These are phyloP conservation scores for Oenanthe oenanthe DNA, from an alignment of 2,113 vertebrate genomes.

Conservation along the genomic window DNA sequence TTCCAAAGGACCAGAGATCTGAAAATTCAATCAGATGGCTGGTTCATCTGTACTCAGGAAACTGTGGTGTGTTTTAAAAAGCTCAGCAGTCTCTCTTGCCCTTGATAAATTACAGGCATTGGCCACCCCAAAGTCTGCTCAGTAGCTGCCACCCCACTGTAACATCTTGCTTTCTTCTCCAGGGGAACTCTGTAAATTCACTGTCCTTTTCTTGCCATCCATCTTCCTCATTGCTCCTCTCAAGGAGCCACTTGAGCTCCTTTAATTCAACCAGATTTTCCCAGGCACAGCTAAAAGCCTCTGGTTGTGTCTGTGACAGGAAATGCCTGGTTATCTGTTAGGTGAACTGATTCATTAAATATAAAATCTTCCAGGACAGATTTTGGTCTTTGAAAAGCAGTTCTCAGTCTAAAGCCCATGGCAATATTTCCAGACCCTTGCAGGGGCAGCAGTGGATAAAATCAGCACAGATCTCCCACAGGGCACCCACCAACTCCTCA, in stretches of 20 bases:
- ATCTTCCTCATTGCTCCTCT: background rate
- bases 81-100: background rate
- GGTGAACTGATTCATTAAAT: slow-evolving; percentile 2
- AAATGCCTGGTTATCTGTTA: slow-evolving; percentile 34
- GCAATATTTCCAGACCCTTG: background rate
- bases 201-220: background rate
- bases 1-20: background rate
- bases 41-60: background rate
- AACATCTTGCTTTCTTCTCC: background rate
- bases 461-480: background rate
- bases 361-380: background rate
- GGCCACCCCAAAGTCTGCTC: background rate
- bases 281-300: slow-evolving; percentile 27
- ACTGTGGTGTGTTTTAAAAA: background rate
- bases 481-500: background rate
- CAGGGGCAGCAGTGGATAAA: background rate
- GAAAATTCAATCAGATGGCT: background rate
- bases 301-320: background rate
- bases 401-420: background rate
- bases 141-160: background rate
- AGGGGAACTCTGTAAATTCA: background rate
- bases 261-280: slow-evolving; percentile 5
- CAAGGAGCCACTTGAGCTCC: slow-evolving; percentile 14
- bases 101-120: background rate
- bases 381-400: background rate